These are phyloP conservation scores for Spheniscus humboldti DNA, from an alignment of 2,797 vertebrate genomes.

Conservation along the genomic window DNA sequence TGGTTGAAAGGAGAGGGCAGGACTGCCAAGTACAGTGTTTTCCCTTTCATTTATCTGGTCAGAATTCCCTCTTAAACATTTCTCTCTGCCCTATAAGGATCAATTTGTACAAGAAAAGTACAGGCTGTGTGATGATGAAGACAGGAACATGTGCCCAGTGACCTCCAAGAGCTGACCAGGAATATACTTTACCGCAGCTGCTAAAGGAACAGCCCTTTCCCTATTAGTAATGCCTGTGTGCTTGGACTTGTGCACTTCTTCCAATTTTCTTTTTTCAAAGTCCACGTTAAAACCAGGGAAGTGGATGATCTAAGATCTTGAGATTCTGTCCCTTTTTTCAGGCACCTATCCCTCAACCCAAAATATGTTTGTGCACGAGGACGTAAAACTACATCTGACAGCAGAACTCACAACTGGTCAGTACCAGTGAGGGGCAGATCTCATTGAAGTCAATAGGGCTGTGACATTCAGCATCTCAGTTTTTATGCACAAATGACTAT, in stretches of 20 bases:
- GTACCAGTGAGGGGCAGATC: neutral
- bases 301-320: neutral
- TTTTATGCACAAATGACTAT: neutral
- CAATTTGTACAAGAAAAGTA: neutral
- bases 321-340: neutral
- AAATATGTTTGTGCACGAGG: neutral
- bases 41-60: neutral
- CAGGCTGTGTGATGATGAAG: neutral
- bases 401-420: neutral
- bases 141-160: neutral
- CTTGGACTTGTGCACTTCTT: neutral
- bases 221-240: neutral
- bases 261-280: neutral
- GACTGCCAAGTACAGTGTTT: neutral
- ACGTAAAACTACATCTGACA: neutral
- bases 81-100: neutral
- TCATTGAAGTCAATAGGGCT: neutral
- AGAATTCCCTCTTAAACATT: neutral
- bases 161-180: neutral
- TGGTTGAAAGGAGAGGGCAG: neutral
- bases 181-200: neutral
- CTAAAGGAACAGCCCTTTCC: neutral
- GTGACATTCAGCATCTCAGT: neutral
- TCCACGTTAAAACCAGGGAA: neutral
- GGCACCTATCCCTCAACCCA: neutral